Percentiles rank a stretch among this genome's conserved stretches.
Conservation (phyloP, 1,140 invertebrate genomes). For the Acromyrmex echinatior region DNA sequence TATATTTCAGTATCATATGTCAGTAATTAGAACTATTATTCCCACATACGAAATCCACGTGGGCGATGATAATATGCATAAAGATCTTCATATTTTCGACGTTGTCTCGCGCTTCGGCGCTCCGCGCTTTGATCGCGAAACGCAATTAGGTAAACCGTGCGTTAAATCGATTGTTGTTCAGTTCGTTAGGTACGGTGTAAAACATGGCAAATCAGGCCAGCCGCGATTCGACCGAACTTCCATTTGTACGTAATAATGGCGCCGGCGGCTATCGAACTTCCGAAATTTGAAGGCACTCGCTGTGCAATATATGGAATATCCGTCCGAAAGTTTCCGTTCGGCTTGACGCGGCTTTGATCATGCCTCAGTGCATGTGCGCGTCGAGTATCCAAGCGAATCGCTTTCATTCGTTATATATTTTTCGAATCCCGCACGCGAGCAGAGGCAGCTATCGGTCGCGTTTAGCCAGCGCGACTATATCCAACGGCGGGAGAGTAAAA, state of each 20-base stretch:
- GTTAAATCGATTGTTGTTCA: slow-evolving; percentile 67
- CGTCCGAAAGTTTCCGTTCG: slow-evolving; percentile 64
- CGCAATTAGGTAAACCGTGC: slow-evolving; percentile 70
- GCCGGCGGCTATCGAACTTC: slow-evolving; percentile 63
- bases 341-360: slow-evolving; percentile 65
- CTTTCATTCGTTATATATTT: slow-evolving; percentile 44
- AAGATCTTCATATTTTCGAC: slow-evolving; percentile 61
- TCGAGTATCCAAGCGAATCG: neutral
- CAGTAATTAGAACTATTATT: neutral
- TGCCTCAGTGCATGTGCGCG: neutral
- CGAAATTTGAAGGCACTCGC: slow-evolving; percentile 66
- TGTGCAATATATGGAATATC: slow-evolving; percentile 70
- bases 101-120: slow-evolving; percentile 57
- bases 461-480: slow-evolving; percentile 20
- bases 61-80: slow-evolving; percentile 37
- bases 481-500: slow-evolving; percentile 43
- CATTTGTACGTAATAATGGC: slow-evolving; percentile 71
- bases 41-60: neutral
- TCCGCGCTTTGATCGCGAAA: slow-evolving; percentile 61
- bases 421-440: slow-evolving; percentile 28
- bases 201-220: slow-evolving; percentile 67
- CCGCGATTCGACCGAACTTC: slow-evolving; percentile 65
- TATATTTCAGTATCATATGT: too few species aligned
- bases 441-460: slow-evolving; percentile 12
- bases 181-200: slow-evolving; percentile 59